Evolutionary conservation across 2,888 invertebrate genomes (phyloP), one percentile per base, ranked within the genome.

Genomic region (Saturnia japonica): DNA sequence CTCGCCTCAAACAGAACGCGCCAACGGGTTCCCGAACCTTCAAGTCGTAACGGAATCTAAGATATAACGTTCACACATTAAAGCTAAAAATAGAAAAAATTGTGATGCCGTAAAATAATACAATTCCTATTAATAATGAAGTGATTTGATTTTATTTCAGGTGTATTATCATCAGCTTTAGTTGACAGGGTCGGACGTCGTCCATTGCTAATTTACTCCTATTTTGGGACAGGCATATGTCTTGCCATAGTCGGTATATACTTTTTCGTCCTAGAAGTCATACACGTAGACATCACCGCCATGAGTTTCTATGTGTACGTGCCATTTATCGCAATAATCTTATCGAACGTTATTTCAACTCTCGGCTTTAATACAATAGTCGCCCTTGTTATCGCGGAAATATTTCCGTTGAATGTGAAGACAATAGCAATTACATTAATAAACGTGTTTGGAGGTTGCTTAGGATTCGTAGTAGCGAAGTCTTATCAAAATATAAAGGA

Each of bases 331-430:
- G 91, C 93, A 1, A 84, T 94, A 7, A 75, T 85, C 19, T 62
- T 81, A 4, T 79, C 85, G 2, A 84, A 78, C 51, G 74, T 87
- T 0, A 78, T 86, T 12, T 85, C 88, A 0, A 85, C 82, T 12
- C 70, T 88, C 40, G 95, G 95, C 0, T 85, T 93, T 47, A 91
- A 88, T 69, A 91, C 94, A 0, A 74, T 94, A 70, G 85, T 92
- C 0, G 87, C 86, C 60, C 87, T 93, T 71, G 90, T 95, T 77
- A 88, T 94, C 28, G 91, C 94, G 0, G 95, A 95, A 80, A 82
- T 95, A 43, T 95, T 95, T 75, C 92, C 95, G 0, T 84, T 94
- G 1, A 94, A 94, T 74, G 89, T 94, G 0, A 95, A 94, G 79
- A 91, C 94, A 0, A 81, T 90, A 1, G 95, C 94, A 0, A 91